phyloP scores from a whole-genome alignment of 2,888 invertebrate genomes.

The Leptura quadrifasciata region DNA sequence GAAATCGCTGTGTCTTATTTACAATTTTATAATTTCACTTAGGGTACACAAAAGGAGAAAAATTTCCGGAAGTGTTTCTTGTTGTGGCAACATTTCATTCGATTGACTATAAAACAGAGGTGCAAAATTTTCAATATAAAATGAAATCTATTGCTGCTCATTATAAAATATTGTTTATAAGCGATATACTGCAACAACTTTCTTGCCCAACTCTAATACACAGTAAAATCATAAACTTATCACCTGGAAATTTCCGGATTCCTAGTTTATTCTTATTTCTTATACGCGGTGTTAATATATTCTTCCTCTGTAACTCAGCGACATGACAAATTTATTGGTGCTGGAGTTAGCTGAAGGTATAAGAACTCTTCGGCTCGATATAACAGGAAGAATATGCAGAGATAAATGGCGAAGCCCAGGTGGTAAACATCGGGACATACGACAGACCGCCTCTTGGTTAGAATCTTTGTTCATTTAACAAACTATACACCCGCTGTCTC shows the following conservation, averaged over 20 bases:
- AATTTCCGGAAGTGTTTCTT: too few relatives aligned
- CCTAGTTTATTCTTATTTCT: conserved; percentile 54
- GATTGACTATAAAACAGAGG: too few relatives aligned
- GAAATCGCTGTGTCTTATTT: too few relatives aligned
- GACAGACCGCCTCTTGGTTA: conserved; percentile 44
- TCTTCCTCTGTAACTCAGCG: conserved; percentile 62
- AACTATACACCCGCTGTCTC: conserved; percentile 40
- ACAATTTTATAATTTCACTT: too few relatives aligned
- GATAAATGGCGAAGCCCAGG: conserved; percentile 65
- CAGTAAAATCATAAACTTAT: conserved; percentile 49
- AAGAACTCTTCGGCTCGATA: conserved; percentile 49
- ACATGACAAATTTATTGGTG: conserved; percentile 65
- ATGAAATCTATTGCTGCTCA: neutral
- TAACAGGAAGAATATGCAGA: conserved; percentile 61
- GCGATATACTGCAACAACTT: neutral
- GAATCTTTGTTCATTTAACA: conserved; percentile 51
- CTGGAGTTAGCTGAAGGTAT: conserved; percentile 48
- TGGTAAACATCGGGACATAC: conserved; percentile 62
- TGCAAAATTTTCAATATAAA: neutral
- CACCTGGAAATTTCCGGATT: conserved; percentile 59
- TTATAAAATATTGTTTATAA: neutral
- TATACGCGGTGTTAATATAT: conserved; percentile 62
- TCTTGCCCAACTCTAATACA: conserved; percentile 17
- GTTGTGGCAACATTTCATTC: too few relatives aligned
- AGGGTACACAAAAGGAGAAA: too few relatives aligned